Evolutionary conservation across 2,888 invertebrate genomes (phyloP), one percentile per base, ranked within the genome.

Genomic region (Molanna angustata): DNA sequence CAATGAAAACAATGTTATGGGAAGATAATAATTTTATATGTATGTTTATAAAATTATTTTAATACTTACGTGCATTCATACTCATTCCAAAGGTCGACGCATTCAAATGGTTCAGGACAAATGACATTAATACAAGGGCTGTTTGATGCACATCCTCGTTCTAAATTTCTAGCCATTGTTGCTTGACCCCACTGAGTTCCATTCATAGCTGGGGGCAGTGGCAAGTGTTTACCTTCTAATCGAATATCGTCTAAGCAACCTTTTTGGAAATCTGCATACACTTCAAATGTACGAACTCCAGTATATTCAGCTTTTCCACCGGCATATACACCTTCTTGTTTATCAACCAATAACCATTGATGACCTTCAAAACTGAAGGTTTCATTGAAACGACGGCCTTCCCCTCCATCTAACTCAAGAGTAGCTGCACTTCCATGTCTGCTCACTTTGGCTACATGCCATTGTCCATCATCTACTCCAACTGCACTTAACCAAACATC

Each of bases 11-110:
- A n/a, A n/a, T n/a, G n/a, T n/a, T n/a, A n/a, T n/a, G n/a, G n/a
- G n/a, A n/a, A n/a, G n/a, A n/a, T n/a, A n/a, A n/a, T n/a, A n/a
- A n/a, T n/a, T n/a, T n/a, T n/a, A n/a, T n/a, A n/a, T n/a, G n/a
- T n/a, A n/a, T n/a, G n/a, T 52, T 4, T n/a, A 11, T 52, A 52
- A 27, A 17, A 43, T 21, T 6, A 43, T 7, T 4, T 14, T 18
- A 56, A 63, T 68, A 88, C 93, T 88, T 76, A 98, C 93, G 95
- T 94, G 93, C 98, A 98, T 71, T 96, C 95, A 67, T 94, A 94
- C 73, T 93, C 91, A 71, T 97, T 97, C 97, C 98, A 98, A 11
- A 97, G 83, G 74, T 94, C 96, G 60, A 93, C 90, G 73, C 95
- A 97, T 66, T 93, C 93, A 70, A 94, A 94, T 9, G 92, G 94